phyloP scores from a whole-genome alignment of 2,113 vertebrate genomes.

The Lathamus discolor region DNA sequence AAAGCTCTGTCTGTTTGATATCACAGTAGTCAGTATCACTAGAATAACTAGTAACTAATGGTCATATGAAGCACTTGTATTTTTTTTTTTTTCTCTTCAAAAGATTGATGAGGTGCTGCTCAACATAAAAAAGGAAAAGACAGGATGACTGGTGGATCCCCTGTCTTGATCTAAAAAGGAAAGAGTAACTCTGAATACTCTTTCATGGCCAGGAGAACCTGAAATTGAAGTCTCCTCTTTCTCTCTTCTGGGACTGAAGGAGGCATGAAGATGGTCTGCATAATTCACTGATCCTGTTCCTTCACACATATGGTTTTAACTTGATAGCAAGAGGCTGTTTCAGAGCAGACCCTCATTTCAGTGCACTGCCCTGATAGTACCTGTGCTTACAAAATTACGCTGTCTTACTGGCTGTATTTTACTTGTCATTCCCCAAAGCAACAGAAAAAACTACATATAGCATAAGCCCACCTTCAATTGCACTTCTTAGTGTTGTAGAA shows the following conservation, averaged over 20 bases:
- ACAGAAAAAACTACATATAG: neutral
- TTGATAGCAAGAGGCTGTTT: neutral
- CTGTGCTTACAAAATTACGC: neutral
- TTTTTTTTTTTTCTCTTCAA: neutral
- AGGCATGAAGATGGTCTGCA: neutral
- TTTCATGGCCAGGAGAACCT: neutral
- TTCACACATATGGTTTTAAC: neutral
- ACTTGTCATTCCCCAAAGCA: neutral
- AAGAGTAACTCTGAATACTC: neutral
- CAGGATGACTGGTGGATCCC: neutral
- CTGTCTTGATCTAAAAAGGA: neutral
- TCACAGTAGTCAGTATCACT: neutral
- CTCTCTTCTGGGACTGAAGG: neutral
- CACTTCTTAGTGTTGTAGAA: neutral
- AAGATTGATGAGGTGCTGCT: neutral
- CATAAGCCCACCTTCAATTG: neutral
- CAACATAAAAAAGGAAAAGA: neutral
- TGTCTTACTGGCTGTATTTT: neutral
- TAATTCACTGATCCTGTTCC: neutral
- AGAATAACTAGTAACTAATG: neutral
- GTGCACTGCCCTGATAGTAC: neutral
- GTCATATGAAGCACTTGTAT: neutral
- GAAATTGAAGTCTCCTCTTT: neutral
- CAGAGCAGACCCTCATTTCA: neutral
- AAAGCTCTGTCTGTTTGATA: neutral